Percentiles rank a stretch among this genome's conserved stretches.
Evolutionary conservation across 2,888 invertebrate species (phyloP).

Genomic region (Temnothorax rugatulus): DNA sequence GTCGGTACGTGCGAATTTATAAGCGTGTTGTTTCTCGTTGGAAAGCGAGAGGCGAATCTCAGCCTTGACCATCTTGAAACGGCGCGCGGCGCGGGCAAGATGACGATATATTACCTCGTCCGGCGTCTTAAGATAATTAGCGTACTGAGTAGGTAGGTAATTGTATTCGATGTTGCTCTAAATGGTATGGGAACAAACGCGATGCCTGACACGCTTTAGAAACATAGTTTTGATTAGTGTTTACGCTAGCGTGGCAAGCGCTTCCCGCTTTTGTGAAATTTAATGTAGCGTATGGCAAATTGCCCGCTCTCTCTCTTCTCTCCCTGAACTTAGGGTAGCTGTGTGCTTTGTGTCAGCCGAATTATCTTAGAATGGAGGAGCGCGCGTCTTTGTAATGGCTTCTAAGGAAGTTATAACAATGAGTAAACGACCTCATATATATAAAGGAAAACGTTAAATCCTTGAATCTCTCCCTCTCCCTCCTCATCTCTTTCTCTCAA

Average conservation of each 20-base stretch:
- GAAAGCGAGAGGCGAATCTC: conserved; percentile 31
- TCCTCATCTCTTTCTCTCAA: not conserved
- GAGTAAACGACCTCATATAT: conserved; percentile 58
- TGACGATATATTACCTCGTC: conserved; percentile 55
- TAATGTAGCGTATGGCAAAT: conserved; percentile 58
- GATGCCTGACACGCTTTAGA: conserved; percentile 38
- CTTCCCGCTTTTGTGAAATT: conserved; percentile 55
- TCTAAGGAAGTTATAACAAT: conserved; percentile 57
- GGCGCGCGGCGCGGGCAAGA: conserved; percentile 19
- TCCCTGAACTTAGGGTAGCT: conserved; percentile 49
- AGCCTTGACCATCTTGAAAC: conserved; percentile 51
- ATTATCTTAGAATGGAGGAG: conserved; percentile 50
- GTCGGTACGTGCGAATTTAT: conserved; percentile 20
- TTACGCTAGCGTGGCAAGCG: conserved; percentile 43
- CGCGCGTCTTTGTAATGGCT: conserved; percentile 56
- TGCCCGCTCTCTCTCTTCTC: conserved; percentile 25
- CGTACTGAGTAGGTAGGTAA: conserved; percentile 55
- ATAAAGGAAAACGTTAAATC: conserved; percentile 46
- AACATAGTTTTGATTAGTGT: conserved; percentile 52
- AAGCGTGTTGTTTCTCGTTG: conserved; percentile 29
- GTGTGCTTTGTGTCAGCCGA: conserved; percentile 55
- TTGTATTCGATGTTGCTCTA: conserved; percentile 42
- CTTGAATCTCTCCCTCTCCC: not conserved
- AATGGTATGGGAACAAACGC: conserved; percentile 35
- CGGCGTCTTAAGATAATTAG: conserved; percentile 54